Base-by-base conservation (phyloP, 2,113 vertebrate genomes). In the Pipa parva region DNA sequence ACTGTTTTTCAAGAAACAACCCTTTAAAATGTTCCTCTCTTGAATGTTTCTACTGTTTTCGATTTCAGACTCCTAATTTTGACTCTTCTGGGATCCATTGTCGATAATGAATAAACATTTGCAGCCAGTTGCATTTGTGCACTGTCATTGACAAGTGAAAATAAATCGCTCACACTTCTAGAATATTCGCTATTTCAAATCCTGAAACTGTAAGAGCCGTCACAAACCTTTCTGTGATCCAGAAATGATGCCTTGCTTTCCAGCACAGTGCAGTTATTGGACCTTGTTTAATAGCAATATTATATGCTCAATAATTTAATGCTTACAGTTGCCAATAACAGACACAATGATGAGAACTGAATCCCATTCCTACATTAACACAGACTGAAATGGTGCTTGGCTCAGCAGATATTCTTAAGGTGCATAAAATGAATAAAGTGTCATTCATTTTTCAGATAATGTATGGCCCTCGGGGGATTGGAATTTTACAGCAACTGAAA, bases 241-340 rank as follows among this genome's bases (percentile, higher is more conserved):
- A 2, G 46, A 22, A 24, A 49, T 22, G 15, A 49, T 22, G 21
- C 46, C 39, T 24, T 3, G 24, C 25, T 15, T 37, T 39, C 21
- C 10, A 24, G 45, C n/a, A 42, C n/a, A 24, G 27, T 25, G 18
- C n/a, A 26, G 37, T 49, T 46, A 62, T 62, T 17, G 59, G 45
- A 15, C 45, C 45, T 62, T 48, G 59, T 62, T 62, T 62, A 49
- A 62, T 62, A 12, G 59, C 45, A 17, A 25, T 28, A 50, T 62
- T 62, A 62, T 62, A 50, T 27, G 21, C 42, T 50, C 28, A 49
- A 49, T 49, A 49, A 18, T 49, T 7, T 24, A 22, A 49, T 49
- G 46, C 46, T 49, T 49, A 24, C 27, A 24, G 26, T 42, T 62
- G 59, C 59, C 59, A 62, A 62, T 62, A 62, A 62, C 27, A 25